These are phyloP conservation scores for Apolygus lucorum DNA, from an alignment of 1,140 invertebrate species.

Conservation along the genomic window DNA sequence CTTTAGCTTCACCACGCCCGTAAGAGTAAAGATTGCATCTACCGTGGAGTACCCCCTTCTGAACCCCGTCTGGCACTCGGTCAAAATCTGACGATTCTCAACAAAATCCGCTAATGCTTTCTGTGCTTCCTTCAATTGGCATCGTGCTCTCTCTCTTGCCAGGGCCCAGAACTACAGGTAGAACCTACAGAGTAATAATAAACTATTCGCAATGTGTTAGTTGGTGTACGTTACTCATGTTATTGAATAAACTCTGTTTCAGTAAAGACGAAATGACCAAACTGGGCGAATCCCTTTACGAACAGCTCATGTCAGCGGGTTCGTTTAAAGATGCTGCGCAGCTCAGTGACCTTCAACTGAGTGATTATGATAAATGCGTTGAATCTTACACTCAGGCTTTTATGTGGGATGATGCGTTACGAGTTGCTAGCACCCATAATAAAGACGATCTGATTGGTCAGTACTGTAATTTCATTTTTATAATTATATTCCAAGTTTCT, in stretches of 20 bases:
- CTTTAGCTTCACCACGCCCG: too few species aligned
- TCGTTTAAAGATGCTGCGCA: constrained; percentile 30
- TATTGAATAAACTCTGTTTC: too few species aligned
- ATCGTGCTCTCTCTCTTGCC: constrained; percentile 32
- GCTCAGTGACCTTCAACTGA: background rate
- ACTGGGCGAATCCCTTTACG: constrained; percentile 17
- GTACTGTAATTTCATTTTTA: too few species aligned
- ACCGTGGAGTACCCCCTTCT: too few species aligned
- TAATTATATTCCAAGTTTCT: too few species aligned
- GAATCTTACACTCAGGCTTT: constrained; percentile 27
- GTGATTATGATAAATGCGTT: constrained; percentile 19
- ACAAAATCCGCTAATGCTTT: constrained; percentile 47
- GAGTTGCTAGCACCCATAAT: constrained; percentile 26
- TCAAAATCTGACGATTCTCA: too few species aligned
- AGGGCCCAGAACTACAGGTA: constrained; percentile 8
- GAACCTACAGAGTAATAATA: too few species aligned
- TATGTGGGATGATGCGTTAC: constrained; percentile 29
- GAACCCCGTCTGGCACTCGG: too few species aligned
- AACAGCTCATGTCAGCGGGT: constrained; percentile 22
- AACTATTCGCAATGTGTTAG: too few species aligned
- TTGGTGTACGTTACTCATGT: too few species aligned
- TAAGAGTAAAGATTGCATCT: too few species aligned
- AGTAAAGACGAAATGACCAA: constrained; percentile 23
- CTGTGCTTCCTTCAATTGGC: constrained; percentile 48
- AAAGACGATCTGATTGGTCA: constrained; percentile 8